Percentiles rank a stretch among this genome's conserved stretches.
phyloP scores from a whole-genome alignment of 2,113 vertebrate genomes.

The Phyllopteryx taeniolatus region DNA sequence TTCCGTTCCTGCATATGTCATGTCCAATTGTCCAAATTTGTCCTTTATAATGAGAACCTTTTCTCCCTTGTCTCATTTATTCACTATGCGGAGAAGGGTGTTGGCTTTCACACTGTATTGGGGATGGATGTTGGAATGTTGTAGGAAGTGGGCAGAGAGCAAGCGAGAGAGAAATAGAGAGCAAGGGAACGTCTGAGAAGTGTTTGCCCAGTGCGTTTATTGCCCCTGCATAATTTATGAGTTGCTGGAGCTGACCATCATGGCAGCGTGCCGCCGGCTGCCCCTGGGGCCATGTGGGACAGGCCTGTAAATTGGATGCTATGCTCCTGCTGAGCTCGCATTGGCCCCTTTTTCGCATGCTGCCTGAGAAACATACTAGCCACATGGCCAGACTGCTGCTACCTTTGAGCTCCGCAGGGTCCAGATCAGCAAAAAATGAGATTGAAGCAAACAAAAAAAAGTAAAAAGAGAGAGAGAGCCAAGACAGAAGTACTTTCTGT shows the following conservation, averaged over 20 bases:
- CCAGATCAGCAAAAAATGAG: constrained; percentile 63
- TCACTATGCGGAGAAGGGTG: constrained; percentile 56
- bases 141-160: constrained; percentile 28
- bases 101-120: constrained; percentile 54
- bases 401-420: constrained; percentile 76
- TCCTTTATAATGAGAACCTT: constrained; percentile 21
- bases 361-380: constrained; percentile 77
- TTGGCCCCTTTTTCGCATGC: constrained; percentile 75
- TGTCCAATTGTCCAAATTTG: background rate
- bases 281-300: constrained; percentile 80
- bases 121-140: constrained; percentile 51
- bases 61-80: constrained; percentile 41
- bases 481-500: constrained; percentile 60
- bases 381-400: constrained; percentile 75
- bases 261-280: constrained; percentile 85
- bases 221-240: constrained; percentile 96
- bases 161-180: constrained; percentile 61
- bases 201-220: constrained; percentile 90
- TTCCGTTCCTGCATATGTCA: background rate
- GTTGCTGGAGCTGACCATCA: constrained; percentile 83
- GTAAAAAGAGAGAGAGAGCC: constrained; percentile 19
- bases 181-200: constrained; percentile 66
- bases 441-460: constrained; percentile 25
- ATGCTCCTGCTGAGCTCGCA: constrained; percentile 82
- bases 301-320: constrained; percentile 93